Evolutionary conservation across 2,888 invertebrate species (phyloP), one percentile per base, ranked within the genome.

Genomic region (Zygothrica quintamaculata): DNA sequence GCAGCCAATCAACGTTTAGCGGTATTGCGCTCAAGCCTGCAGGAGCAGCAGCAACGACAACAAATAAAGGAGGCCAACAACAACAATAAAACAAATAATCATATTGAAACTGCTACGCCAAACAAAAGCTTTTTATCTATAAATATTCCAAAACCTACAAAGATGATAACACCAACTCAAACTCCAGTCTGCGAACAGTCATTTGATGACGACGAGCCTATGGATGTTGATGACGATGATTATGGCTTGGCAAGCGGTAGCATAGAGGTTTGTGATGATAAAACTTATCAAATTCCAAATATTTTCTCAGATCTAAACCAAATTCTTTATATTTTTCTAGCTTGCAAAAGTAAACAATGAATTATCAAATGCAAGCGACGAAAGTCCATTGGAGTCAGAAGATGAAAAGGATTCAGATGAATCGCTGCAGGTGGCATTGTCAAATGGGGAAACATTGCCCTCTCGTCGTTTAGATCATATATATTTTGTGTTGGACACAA

Each of bases 401-500:
- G 18, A 22, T 2, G 18, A 13, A 6, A n/a, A 11, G 7, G 25
- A 22, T 1, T 36, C 47, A 0, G 44, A 29, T 3, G 11, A 6
- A 9, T 15, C 18, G 2, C 4, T 68, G 3, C 13, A n/a, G n/a
- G n/a, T n/a, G n/a, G n/a, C n/a, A n/a, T n/a, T 68, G 7, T 15
- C 11, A 6, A n/a, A 12, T n/a, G 40, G 15, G 1, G 9, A 48
- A 12, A 33, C 52, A 60, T 57, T 90, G n/a, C 65, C 89, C 0
- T 58, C 65, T 1, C 89, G 86, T 48, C 64, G 64, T 1, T 25
- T 51, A 2, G 84, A 88, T 66, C 70, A 77, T 50, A 88, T 85
- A 66, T 89, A 92, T 64, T 89, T 92, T 62, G 89, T 93, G 13
- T 87, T 92, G 4, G 93, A 93, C 65, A 93, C 93, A 47, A 93